Evolutionary conservation across 2,797 vertebrate genomes (phyloP).

Genomic region (Enteromius fasciolatus): DNA sequence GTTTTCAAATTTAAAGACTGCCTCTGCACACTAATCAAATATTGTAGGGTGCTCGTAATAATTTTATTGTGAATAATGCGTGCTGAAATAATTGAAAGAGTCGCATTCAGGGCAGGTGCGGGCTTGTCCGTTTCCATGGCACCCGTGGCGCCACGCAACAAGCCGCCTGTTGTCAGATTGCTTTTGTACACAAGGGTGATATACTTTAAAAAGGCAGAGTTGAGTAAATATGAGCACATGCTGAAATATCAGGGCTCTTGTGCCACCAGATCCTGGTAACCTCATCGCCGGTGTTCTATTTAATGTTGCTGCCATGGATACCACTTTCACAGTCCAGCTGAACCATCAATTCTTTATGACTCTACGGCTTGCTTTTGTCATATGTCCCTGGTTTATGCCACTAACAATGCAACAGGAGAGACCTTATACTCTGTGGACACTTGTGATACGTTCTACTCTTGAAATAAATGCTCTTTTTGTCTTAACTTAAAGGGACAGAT

Average conservation of each 20-base stretch:
- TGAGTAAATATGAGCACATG: slow-evolving; percentile 86
- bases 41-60: slow-evolving; percentile 65
- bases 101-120: slow-evolving; percentile 85
- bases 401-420: slow-evolving; percentile 70
- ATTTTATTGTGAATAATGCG: slow-evolving; percentile 81
- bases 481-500: slow-evolving; percentile 6
- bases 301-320: slow-evolving; percentile 84
- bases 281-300: slow-evolving; percentile 77
- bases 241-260: slow-evolving; percentile 75
- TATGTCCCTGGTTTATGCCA: slow-evolving; percentile 47
- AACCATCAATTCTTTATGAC: slow-evolving; percentile 80
- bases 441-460: slow-evolving; percentile 26
- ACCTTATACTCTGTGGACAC: slow-evolving; percentile 56
- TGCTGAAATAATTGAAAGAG: slow-evolving; percentile 80
- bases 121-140: slow-evolving; percentile 88
- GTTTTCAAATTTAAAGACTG: slow-evolving; percentile 84
- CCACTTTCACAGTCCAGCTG: slow-evolving; percentile 70
- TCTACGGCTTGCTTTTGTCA: slow-evolving; percentile 74
- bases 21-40: slow-evolving; percentile 83
- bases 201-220: slow-evolving; percentile 81
- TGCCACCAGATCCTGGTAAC: slow-evolving; percentile 78
- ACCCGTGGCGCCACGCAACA: slow-evolving; percentile 75
- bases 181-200: slow-evolving; percentile 80
- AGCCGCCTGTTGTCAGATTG: slow-evolving; percentile 79
- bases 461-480: background rate